phyloP scores from a whole-genome alignment of 2,888 invertebrate genomes.

The Pasiphila rectangulata region DNA sequence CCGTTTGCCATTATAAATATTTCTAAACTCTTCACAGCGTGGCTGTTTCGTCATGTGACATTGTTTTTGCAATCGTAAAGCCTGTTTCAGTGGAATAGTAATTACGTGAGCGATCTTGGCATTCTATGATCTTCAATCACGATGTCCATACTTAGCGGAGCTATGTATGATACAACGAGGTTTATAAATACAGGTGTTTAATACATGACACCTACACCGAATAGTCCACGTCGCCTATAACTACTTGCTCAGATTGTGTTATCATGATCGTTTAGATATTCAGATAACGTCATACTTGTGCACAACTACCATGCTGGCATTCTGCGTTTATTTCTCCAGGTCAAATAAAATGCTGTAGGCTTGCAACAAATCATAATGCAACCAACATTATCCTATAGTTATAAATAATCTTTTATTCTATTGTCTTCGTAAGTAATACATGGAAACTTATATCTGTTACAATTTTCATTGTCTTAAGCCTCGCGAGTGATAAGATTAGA shows the following conservation, averaged over 20 bases:
- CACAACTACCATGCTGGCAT: not conserved
- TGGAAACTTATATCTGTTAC: constrained; percentile 40
- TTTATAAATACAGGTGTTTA: constrained; percentile 44
- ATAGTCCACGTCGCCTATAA: constrained; percentile 41
- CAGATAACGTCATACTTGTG: constrained; percentile 5
- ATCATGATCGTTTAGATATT: constrained; percentile 34
- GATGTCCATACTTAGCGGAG: not conserved
- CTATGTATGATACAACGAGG: constrained; percentile 1
- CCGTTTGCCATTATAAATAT: constrained; percentile 12
- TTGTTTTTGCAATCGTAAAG: constrained; percentile 13
- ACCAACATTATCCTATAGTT: constrained; percentile 1
- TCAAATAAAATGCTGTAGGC: constrained; percentile 5
- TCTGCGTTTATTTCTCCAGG: constrained; percentile 5
- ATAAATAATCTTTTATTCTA: constrained; percentile 16
- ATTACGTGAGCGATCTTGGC: not conserved
- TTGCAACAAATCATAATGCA: constrained; percentile 7
- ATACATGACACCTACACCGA: constrained; percentile 39
- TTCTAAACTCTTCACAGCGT: constrained; percentile 7
- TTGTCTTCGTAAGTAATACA: constrained; percentile 41
- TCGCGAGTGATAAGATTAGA: constrained; percentile 60
- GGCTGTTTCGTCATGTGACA: constrained; percentile 9
- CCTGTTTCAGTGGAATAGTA: constrained; percentile 10
- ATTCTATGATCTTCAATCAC: no score
- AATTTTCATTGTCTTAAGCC: constrained; percentile 57
- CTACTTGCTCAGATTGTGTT: constrained; percentile 28